phyloP scores from a whole-genome alignment of 1,140 invertebrate species.

The Apolygus lucorum region DNA sequence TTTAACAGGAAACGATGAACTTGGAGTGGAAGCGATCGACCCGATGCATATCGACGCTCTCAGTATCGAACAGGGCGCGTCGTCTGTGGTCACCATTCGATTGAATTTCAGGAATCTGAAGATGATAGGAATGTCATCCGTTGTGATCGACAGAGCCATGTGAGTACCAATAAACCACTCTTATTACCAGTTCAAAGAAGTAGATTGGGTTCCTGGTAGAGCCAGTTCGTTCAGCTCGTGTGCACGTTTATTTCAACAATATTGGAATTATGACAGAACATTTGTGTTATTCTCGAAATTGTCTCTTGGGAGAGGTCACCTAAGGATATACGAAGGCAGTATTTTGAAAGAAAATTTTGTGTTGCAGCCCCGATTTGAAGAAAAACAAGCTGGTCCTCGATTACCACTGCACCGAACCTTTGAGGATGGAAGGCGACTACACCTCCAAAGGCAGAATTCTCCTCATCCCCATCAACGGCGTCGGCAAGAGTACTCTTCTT shows the following conservation, averaged over 20 bases:
- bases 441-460: slow-evolving; percentile 17
- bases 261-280: too few relatives aligned
- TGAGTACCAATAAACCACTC: too few relatives aligned
- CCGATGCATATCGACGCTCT: slow-evolving; percentile 10
- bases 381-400: neutral
- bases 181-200: too few relatives aligned
- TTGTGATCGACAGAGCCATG: slow-evolving; percentile 20
- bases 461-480: slow-evolving; percentile 23
- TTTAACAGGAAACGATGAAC: slow-evolving; percentile 9
- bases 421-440: slow-evolving; percentile 18
- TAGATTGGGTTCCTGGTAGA: too few relatives aligned
- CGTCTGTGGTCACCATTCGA: neutral
- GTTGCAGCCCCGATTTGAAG: slow-evolving; percentile 11
- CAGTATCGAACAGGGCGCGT: slow-evolving; percentile 19
- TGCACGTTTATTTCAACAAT: too few relatives aligned
- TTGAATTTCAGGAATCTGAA: slow-evolving; percentile 22
- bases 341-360: neutral
- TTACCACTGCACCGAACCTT: neutral
- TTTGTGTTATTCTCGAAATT: too few relatives aligned
- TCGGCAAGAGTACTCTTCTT: slow-evolving; percentile 15
- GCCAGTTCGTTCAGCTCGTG: too few relatives aligned
- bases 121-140: slow-evolving; percentile 13
- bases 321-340: too few relatives aligned
- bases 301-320: too few relatives aligned
- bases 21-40: slow-evolving; percentile 17